Base-by-base conservation (phyloP, 2,113 vertebrate species). In the Zeus faber region DNA sequence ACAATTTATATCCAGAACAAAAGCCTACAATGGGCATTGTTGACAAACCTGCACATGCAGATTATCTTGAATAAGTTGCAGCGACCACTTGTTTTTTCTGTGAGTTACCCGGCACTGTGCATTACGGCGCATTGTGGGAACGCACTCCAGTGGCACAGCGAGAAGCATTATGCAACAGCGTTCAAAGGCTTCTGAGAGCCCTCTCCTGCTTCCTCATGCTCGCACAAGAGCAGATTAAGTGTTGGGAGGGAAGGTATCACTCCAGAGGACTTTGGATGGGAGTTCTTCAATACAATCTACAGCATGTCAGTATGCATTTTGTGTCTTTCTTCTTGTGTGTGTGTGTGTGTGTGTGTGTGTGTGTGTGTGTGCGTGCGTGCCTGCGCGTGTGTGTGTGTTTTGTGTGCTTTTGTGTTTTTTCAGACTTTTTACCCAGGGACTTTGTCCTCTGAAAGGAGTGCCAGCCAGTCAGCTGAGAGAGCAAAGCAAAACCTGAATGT, bases 391-490 rank as follows among this genome's bases (percentile, higher is more conserved):
- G 33, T 37, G 33, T 37, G 6, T 37, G 9, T 37, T 37, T 37
- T 29, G 27, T 29, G 27, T 29, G 27, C 9, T 4, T 29, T 4
- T 29, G 27, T 29, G 27, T 76, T 71, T 73, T 33, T 41, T 58
- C 57, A 53, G 20, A 59, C 65, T 50, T 17, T 58, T 39, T 61
- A 48, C 57, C 54, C 25, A 0, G 64, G 72, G 70, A 83, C 84
- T 82, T 87, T 84, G 84, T 68, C 80, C 86, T 67, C 21, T 65
- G 59, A 51, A 72, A 83, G 74, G 79, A 72, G 76, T 81, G 76
- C 78, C 80, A 76, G 61, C 71, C 73, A 66, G 77, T 87, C 85
- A 87, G 83, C 82, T 84, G 85, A 81, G 82, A 51, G 61, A 40
- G 60, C 63, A 67, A 76, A 81, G 74, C 52, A 70, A 68, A 70